phyloP scores from a whole-genome alignment of 2,113 vertebrate genomes.

The Oxyura jamaicensis region DNA sequence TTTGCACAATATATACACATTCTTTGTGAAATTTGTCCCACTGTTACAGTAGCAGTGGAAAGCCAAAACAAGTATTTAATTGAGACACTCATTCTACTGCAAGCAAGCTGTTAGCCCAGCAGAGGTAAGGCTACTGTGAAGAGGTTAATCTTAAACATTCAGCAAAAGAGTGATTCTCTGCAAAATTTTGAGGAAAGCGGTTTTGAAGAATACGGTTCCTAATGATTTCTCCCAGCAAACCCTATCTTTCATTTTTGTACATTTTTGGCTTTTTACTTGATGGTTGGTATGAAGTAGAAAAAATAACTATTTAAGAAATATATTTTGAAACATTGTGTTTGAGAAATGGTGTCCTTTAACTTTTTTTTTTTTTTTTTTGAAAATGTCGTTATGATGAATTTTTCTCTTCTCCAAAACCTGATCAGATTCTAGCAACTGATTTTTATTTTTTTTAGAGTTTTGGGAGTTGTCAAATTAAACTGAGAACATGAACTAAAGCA shows the following conservation, averaged over 20 bases:
- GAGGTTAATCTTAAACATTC: not conserved
- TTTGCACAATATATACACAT: not conserved
- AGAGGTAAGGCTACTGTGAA: not conserved
- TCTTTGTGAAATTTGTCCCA: not conserved
- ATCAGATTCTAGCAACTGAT: not conserved
- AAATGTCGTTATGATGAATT: not conserved
- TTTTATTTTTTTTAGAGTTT: not conserved
- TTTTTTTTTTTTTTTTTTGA: too few species aligned
- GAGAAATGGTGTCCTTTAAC: not conserved
- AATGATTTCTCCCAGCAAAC: not conserved
- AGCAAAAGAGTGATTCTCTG: not conserved
- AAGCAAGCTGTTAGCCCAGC: not conserved
- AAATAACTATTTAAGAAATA: accelerated
- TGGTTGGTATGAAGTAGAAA: not conserved
- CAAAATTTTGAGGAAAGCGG: not conserved
- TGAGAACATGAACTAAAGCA: not conserved
- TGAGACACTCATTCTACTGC: not conserved
- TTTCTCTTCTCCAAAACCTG: not conserved
- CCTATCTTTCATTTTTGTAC: not conserved
- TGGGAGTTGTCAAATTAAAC: not conserved
- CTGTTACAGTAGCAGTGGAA: not conserved
- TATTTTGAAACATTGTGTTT: not conserved
- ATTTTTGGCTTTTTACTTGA: not conserved
- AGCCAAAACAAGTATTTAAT: not conserved
- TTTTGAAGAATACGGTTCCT: not conserved